Percentiles rank a stretch among this genome's conserved stretches.
phyloP scores from a whole-genome alignment of 2,888 invertebrate genomes.

The Hoplodrina blanda region DNA sequence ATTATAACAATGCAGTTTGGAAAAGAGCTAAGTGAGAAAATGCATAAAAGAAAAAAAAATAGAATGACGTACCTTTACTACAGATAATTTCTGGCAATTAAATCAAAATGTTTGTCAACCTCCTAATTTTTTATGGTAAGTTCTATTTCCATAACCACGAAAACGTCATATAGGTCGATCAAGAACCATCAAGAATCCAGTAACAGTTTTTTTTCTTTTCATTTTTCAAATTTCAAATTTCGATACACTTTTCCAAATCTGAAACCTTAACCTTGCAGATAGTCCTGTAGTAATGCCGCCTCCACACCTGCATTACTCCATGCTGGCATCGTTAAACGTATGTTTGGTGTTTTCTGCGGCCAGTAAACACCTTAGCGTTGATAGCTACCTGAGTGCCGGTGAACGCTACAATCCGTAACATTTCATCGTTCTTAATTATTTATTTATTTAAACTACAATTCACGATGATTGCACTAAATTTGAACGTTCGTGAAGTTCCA shows the following conservation, averaged over 20 bases:
- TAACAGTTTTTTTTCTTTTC: no score
- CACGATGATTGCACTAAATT: slow-evolving; percentile 21
- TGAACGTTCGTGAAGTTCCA: slow-evolving; percentile 8
- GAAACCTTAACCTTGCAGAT: neutral
- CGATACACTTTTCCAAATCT: neutral
- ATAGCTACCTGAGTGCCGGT: slow-evolving; percentile 56
- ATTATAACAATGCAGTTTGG: neutral
- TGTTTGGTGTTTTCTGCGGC: slow-evolving; percentile 53
- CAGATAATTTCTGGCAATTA: no score
- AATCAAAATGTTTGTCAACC: no score
- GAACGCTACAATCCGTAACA: slow-evolving; percentile 30
- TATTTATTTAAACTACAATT: slow-evolving; percentile 51
- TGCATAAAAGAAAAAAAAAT: neutral
- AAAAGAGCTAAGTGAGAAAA: neutral
- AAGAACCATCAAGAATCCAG: no score
- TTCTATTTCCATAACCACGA: no score
- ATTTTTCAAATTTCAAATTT: neutral
- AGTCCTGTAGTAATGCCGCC: slow-evolving; percentile 30
- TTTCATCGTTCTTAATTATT: slow-evolving; percentile 55
- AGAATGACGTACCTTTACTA: neutral
- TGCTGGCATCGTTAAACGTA: slow-evolving; percentile 45
- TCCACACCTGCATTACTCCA: slow-evolving; percentile 30
- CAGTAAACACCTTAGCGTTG: slow-evolving; percentile 62
- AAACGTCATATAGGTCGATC: no score
- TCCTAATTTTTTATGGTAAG: no score